Base-by-base conservation (phyloP, 1,140 invertebrate genomes). In the Drosophila carrolli region DNA sequence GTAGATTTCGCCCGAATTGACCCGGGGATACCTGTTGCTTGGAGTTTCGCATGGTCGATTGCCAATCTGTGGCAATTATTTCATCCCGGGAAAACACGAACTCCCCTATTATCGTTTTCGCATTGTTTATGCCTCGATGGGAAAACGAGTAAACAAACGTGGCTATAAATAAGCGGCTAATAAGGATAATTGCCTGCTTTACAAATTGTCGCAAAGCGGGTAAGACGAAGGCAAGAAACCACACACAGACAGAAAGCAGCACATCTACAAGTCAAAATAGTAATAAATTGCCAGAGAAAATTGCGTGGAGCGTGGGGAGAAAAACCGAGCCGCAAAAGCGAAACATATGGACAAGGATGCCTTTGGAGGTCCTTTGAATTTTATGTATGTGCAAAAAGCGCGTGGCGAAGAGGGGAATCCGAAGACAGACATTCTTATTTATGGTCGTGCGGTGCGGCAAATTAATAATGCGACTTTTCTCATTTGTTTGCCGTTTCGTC, bases 141-240 rank as follows among this genome's bases (percentile, higher is more conserved):
- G 57, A 55, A 71, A 79, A 88, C 70, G 67, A 88, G 71, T 76
- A 88, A 78, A 74, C 81, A 85, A 89, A 88, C 73, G 89, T 84
- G 78, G 70, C 77, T 70, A 89, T 89, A 89, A 89, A 89, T 90
- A 89, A 90, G 85, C 84, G 60, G 80, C 73, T 89, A 89, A 89
- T 90, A 90, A 90, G 84, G 77, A 89, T 90, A 89, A 89, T 89
- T 89, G 84, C 83, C 75, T 83, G 79, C 83, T 89, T 86, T 88
- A 79, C 83, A 89, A 89, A 88, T 88, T 89, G 84, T 86, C 75
- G 61, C 74, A 46, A 40, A 38, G 23, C 51, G 38, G 14, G 29
- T 19, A 16, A 27, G 16, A 13, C 27, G 38, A 32, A 27, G 32
- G 53, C 37, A 67, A 13, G 19, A 13, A 35, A 23, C 37, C 70